Percentiles rank a stretch among this genome's conserved stretches.
Conservation (phyloP, 2,888 invertebrate species). For the Thumatha senex region DNA sequence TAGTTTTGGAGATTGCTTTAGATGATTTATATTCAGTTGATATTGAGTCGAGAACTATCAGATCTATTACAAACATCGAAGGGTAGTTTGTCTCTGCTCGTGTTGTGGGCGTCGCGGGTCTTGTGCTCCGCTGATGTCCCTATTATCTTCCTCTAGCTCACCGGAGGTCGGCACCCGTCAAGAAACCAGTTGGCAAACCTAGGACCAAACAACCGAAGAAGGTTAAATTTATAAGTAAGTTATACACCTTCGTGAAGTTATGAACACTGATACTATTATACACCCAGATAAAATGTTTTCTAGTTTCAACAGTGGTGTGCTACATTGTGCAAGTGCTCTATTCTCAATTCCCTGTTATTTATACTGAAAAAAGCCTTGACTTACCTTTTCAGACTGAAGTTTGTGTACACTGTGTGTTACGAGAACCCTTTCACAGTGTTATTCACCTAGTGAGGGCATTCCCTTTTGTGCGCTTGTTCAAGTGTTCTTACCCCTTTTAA, state of each 20-base stretch:
- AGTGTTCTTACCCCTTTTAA: constrained; percentile 45
- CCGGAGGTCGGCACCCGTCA: constrained; percentile 86
- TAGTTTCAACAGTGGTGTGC: constrained; percentile 9
- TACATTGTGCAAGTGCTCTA: constrained; percentile 14
- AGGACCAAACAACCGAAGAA: constrained; percentile 95
- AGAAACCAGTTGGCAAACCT: constrained; percentile 91
- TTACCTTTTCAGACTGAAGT: constrained; percentile 5
- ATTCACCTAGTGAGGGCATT: constrained; percentile 9
- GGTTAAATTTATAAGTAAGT: constrained; percentile 96
- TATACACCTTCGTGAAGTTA: neutral
- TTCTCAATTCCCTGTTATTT: constrained; percentile 9
- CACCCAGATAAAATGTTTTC: constrained; percentile 16
- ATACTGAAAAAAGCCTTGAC: constrained; percentile 1
- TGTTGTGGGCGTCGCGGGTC: constrained; percentile 34
- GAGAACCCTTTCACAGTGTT: constrained; percentile 24
- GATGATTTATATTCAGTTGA: too few relatives aligned
- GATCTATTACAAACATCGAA: neutral
- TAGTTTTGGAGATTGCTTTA: neutral
- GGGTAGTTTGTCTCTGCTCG: constrained; percentile 41
- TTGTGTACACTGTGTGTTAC: constrained; percentile 4
- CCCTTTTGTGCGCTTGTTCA: constrained; percentile 41
- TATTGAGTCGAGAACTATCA: neutral
- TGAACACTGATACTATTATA: neutral
- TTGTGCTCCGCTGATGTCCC: constrained; percentile 43
- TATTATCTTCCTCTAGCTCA: constrained; percentile 56